Evolutionary conservation across 37 sponge, comb jelly and placozoan genomes (phyloP), one percentile per base, ranked within the genome.

Genomic region (Hormiphora californensis): DNA sequence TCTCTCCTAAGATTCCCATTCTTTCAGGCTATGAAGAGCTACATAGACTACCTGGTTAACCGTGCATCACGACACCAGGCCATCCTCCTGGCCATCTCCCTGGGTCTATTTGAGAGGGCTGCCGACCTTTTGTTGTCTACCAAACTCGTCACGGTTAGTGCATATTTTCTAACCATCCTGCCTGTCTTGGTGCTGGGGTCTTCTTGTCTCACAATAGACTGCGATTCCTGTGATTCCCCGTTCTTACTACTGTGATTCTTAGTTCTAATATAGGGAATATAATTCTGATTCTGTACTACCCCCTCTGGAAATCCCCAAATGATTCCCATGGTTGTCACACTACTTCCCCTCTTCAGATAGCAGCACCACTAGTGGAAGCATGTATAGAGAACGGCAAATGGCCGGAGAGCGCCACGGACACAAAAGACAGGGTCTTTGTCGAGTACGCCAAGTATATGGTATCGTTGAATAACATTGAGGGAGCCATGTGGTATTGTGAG

Each of bases 401-500:
- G 81, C 81, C 81, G 35, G 81, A 73, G 23, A 3, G n/a, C 43
- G 81, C 39, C n/a, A 3, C 25, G 19, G 81, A 27, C 46, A 41
- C 25, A 3, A 73, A 73, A 40, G 81, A 73, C 32, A 21, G 81
- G 3, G 81, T 73, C 4, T 73, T 73, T 73, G 81, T 73, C 4
- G 81, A 73, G 46, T 73, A 73, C 43, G 81, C 81, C 38, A 73
- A 73, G 81, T 73, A 73, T 28, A 19, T 73, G 81, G 81, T 73
- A 4, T 73, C 81, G 1, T 46, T 73, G 46, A 33, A 73, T 28
- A 73, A 73, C 81, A 28, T 73, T 22, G 36, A 27, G 21, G 44
- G 21, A 8, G 81, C 81, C 32, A 43, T 73, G 25, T 11, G 43
- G 46, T 73, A 73, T 46, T 73, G 81, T 41, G 81, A 73, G 1